Evolutionary conservation across 1,140 invertebrate genomes (phyloP), one percentile per base, ranked within the genome.

Genomic region (Drosophila cardini): DNA sequence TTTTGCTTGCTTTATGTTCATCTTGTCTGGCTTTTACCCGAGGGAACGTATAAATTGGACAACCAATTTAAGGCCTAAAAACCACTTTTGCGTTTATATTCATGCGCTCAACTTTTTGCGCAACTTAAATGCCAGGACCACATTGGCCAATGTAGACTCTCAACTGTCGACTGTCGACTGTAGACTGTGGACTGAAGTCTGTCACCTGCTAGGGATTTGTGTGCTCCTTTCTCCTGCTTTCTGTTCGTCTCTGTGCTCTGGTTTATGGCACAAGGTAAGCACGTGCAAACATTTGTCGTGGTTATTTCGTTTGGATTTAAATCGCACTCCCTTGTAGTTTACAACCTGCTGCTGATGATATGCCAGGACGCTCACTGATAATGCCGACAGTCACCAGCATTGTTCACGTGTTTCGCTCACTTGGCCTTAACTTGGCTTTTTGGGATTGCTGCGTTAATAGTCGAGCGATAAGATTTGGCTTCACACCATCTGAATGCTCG

Each of bases 11-110:
- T 62, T 16, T 46, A 10, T 15, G 16, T 8, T 42, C 50, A 34
- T 42, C 61, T 60, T 43, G 36, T 53, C 60, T 63, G 48, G 30
- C 46, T 50, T 55, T 46, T 46, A 72, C 68, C 74, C 67, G 65
- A 53, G 84, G 80, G 70, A 77, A 48, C 68, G 77, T 71, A 89
- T 89, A 89, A 89, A 89, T 89, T 89, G 84, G 80, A 80, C 80
- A 89, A 80, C 84, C 84, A 89, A 89, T 89, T 89, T 89, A 84
- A 89, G 83, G 84, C 84, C 84, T 80, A 89, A 89, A 87, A 84
- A 89, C 84, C 84, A 89, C 84, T 89, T 89, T 79, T 80, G 70
- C 83, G 76, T 76, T 89, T 89, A 89, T 89, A 89, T 83, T 82
- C 79, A 62, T 78, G 58, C 63, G 79, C 83, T 80, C 63, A 83